Evolutionary conservation across 2,797 vertebrate genomes (phyloP).

Genomic region (Ataeniobius toweri): DNA sequence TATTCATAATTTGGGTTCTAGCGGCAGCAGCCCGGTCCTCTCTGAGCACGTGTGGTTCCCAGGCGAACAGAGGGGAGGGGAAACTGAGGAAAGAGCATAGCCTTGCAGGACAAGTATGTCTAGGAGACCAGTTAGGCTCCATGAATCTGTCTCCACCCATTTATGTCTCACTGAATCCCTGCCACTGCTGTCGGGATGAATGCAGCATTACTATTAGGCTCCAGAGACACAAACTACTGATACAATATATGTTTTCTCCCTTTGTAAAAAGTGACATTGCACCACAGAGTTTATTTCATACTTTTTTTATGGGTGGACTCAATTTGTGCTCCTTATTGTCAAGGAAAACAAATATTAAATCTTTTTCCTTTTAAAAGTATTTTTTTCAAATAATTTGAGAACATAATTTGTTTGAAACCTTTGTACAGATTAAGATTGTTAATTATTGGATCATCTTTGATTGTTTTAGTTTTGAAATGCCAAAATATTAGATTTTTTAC

Average conservation of each 20-base stretch:
- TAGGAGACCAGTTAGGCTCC: slow-evolving; percentile 22
- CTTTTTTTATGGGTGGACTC: neutral
- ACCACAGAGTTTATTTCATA: neutral
- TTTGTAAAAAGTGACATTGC: neutral
- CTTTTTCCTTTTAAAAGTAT: neutral
- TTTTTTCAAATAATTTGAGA: neutral
- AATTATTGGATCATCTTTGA: neutral
- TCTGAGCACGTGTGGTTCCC: slow-evolving; percentile 66
- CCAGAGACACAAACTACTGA: slow-evolving; percentile 1
- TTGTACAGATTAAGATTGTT: neutral
- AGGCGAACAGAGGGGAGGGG: slow-evolving; percentile 46
- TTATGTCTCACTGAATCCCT: slow-evolving; percentile 6
- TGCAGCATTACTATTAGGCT: slow-evolving; percentile 14
- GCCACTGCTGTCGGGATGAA: slow-evolving; percentile 15
- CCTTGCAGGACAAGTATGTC: slow-evolving; percentile 27
- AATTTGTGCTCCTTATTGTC: neutral
- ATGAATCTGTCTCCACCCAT: slow-evolving; percentile 21
- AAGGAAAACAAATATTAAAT: neutral
- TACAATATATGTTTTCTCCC: slow-evolving; percentile 4
- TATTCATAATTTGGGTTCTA: slow-evolving; percentile 80
- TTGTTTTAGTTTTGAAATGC: neutral
- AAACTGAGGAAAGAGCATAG: slow-evolving; percentile 23
- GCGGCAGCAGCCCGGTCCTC: slow-evolving; percentile 68
- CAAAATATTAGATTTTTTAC: neutral
- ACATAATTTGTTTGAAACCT: neutral